Evolutionary conservation across 2,797 vertebrate species (phyloP), one percentile per base, ranked within the genome.

Genomic region (Bryconaethiops microstoma): DNA sequence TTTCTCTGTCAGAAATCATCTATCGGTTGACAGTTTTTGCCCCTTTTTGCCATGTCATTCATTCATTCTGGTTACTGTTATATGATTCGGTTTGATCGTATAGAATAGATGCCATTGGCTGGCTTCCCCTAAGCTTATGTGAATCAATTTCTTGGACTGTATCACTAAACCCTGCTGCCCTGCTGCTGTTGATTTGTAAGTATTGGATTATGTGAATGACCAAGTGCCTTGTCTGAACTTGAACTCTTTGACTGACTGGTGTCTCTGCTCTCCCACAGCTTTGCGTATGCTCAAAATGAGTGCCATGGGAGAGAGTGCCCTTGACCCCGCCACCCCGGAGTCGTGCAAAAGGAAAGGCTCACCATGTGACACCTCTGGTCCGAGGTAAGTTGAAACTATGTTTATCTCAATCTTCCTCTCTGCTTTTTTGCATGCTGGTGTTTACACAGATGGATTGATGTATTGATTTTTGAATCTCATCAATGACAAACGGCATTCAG

Each of bases 281-380:
- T 94, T 95, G 92, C 94, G 90, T 82, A 93, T 95, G 91, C 91
- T 95, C 93, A 96, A 93, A 90, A 99, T 99, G 97, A 99, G 97
- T 91, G 95, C 96, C 89, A 94, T 97, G 42, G 96, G 96, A 93
- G 96, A 99, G 91, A 95, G 93, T 88, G 94, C 94, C 82, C 94
- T 95, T 16, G 97, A 98, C 91, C 95, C 96, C 80, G 91, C 93
- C 85, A 94, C 94, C 88, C 90, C 93, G 42, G 96, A 98, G 90
- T 94, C 95, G 72, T 96, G 95, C 84, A 99, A 98, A 92, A 96
- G 97, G 89, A 99, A 96, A 90, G 95, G 95, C 86, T 96, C 96
- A 0, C 96, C 96, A 85, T 97, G 96, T 78, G 96, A 98, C 89
- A 96, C 95, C 2, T 93, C 95, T 65, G 95, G 95, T 75, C 96